These are phyloP conservation scores for Symphodus melops DNA, from an alignment of 2,113 vertebrate genomes.

Conservation along the genomic window DNA sequence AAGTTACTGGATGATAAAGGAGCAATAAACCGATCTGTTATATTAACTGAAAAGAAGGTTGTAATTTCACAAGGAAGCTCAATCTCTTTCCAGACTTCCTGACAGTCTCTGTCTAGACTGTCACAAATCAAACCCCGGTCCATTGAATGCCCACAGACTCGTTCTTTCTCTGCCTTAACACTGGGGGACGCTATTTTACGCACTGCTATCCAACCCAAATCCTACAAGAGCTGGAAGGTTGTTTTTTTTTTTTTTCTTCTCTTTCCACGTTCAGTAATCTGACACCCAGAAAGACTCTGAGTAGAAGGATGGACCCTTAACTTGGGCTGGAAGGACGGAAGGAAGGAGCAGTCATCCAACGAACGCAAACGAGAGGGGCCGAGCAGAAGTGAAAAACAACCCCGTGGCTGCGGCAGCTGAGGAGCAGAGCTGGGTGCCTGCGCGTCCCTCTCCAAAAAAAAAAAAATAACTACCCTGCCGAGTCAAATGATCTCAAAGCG, in stretches of 20 bases:
- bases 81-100: not conserved
- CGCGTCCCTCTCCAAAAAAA: constrained; percentile 27
- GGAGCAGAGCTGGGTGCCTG: constrained; percentile 43
- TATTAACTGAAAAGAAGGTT: not conserved
- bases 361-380: constrained; percentile 50
- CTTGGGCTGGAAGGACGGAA: constrained; percentile 70
- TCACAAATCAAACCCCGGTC: not conserved
- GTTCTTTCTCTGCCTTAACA: not conserved
- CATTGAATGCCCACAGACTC: not conserved
- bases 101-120: not conserved
- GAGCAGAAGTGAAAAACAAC: constrained; percentile 37
- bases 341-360: constrained; percentile 62
- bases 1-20: not conserved
- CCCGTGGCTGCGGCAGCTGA: constrained; percentile 56
- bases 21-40: not conserved
- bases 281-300: constrained; percentile 75
- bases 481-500: constrained; percentile 70
- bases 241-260: constrained; percentile 73
- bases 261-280: constrained; percentile 81
- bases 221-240: constrained; percentile 66
- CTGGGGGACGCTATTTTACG: constrained; percentile 74
- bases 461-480: constrained; percentile 18
- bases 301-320: constrained; percentile 80
- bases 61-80: not conserved
- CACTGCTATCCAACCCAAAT: constrained; percentile 1